Evolutionary conservation across 2,113 vertebrate genomes (phyloP), one percentile per base, ranked within the genome.

Genomic region (Globicephala melas): DNA sequence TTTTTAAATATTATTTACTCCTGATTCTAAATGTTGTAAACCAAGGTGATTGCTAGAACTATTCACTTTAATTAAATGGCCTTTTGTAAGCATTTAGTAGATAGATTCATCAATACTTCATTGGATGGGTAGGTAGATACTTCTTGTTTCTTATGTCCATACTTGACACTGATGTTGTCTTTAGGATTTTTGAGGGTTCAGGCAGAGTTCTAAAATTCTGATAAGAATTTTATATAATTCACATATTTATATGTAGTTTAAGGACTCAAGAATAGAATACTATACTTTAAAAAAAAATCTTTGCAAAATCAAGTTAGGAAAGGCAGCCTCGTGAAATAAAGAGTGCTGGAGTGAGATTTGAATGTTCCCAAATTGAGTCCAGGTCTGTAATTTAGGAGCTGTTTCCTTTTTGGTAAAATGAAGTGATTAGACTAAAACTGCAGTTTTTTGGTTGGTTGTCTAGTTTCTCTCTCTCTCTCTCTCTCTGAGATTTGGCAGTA

Each of bases 301-400:
- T 79, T 89, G 50, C 25, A 92, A 81, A 85, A 44, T 89, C 14
- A 89, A 89, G 55, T 79, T 94, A 95, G 31, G 55, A 79, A 89
- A 90, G 10, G 33, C 9, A 68, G 9, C 17, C 31, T 26, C 7
- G 28, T 84, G 14, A 60, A 90, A 10, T 58, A 26, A 86, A 74
- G 4, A 86, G 50, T 86, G 8, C 9, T 71, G 11, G 23, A 26
- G 20, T 60, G 47, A 85, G 15, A 94, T 71, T n/a, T 67, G 36
- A 18, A 47, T 77, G 26, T 74, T 55, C 18, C 15, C 28, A 70
- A 67, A 14, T 58, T 88, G 58, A 73, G 44, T 38, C 5, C 41
- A 83, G 31, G 28, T 44, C 33, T 73, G 6, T 20, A 68, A 36
- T 67, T 91, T 63, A 90, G 38, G 20, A 89, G 21, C 50, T 44